Evolutionary conservation across 2,797 vertebrate species (phyloP), one percentile per base, ranked within the genome.

Genomic region (Acanthopagrus latus): DNA sequence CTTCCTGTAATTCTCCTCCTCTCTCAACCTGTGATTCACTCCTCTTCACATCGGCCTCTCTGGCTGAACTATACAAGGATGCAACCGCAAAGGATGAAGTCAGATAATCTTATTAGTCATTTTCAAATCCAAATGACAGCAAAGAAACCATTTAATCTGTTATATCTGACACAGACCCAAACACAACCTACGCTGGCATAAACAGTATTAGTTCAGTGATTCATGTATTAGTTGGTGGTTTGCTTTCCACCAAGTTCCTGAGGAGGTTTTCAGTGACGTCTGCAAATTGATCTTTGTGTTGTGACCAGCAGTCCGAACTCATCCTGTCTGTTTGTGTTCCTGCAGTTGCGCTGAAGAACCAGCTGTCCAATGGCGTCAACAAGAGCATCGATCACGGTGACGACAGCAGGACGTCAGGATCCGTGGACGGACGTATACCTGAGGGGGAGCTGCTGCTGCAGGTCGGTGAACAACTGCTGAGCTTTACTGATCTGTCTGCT

Each of bases 391-490:
- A 74, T 58, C 74, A 11, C 65, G 44, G 43, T 1, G 46, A 80
- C 20, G 59, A 64, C 0, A 10, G 64, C 38, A 65, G 64, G 51
- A 54, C 70, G 4, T 7, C n/a, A 0, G 84, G 50, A 59, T 50
- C 48, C 20, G 57, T 43, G 10, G 91, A 90, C 0, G 25, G 71
- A 11, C 69, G 1, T 0, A 6, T 95, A 16, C 89, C 92, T 0
- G 96, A 96, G 87, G 95, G 96, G 0, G 95, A 96, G 64, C 92
- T 96, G 58, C 94, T 97, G 51, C 89, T 97, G 27, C 94, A 95
- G 96, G 96, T 96, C 0, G 64, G 91, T 90, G 66, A 46, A 0
- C 64, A 33, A 5, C 58, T 56, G 64, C 47, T 33, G 57, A 5
- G 13, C 9, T 41, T 16, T 43, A 5, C 23, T 48, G 29, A 13